Evolutionary conservation across 2,113 vertebrate species (phyloP).

Genomic region (Paedocypris sp.): DNA sequence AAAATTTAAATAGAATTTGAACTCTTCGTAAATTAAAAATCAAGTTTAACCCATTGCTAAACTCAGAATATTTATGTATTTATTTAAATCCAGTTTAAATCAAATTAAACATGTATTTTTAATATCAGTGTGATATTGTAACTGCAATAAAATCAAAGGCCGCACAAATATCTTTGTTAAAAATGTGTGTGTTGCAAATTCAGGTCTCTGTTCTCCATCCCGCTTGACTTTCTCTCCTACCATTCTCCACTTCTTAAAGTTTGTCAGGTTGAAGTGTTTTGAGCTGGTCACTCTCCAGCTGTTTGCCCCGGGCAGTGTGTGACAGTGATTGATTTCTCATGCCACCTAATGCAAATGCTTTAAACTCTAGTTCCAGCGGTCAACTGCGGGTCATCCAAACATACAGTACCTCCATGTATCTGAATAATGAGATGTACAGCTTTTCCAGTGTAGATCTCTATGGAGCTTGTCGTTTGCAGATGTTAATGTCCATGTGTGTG

Average conservation of each 20-base stretch:
- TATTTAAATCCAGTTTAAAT: no score
- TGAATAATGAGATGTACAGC: neutral
- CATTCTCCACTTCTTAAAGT: constrained; percentile 27
- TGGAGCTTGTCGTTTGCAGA: neutral
- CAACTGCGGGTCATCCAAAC: constrained; percentile 7
- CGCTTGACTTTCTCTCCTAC: constrained; percentile 8
- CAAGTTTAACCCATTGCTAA: no score
- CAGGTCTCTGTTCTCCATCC: constrained; percentile 19
- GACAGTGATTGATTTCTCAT: constrained; percentile 35
- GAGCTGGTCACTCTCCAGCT: constrained; percentile 34
- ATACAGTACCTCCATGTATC: constrained; percentile 1
- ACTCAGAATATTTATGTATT: no score
- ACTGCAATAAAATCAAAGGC: no score
- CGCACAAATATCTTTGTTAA: no score
- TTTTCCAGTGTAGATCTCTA: neutral
- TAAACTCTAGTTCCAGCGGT: constrained; percentile 6
- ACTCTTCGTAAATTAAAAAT: no score
- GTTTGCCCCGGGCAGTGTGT: constrained; percentile 28
- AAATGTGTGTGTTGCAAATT: no score
- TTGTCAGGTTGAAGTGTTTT: constrained; percentile 31
- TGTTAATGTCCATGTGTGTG: neutral
- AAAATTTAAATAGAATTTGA: no score
- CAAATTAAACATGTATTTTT: no score
- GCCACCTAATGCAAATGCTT: constrained; percentile 15
- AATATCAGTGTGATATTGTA: no score